Evolutionary conservation across 2,113 vertebrate genomes (phyloP).

Genomic region (Felis catus): F.catus_Fca126_mat1.0 CM031420.1:52271501-52272000

Average conservation of each 20-base stretch:
- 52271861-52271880: not conserved
- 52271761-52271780: not conserved
- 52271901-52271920: not conserved
- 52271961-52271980: not conserved
- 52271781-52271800: not conserved
- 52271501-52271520: not conserved
- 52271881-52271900: not conserved
- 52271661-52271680: not conserved
- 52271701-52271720: not conserved
- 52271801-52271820: not conserved
- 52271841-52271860: not conserved
- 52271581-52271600: not conserved
- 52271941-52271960: not conserved
- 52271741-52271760: conserved; percentile 29
- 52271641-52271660: not conserved
- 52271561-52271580: conserved; percentile 3
- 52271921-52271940: not conserved
- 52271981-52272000: not conserved
- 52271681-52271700: not conserved
- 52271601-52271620: not conserved
- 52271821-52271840: not conserved
- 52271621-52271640: not conserved
- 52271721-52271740: not conserved
- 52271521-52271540: not conserved
- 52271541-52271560: not conserved